These are phyloP conservation scores for Eumacrocentrus americanus DNA, from an alignment of 2,888 invertebrate species.

Conservation along the genomic window DNA sequence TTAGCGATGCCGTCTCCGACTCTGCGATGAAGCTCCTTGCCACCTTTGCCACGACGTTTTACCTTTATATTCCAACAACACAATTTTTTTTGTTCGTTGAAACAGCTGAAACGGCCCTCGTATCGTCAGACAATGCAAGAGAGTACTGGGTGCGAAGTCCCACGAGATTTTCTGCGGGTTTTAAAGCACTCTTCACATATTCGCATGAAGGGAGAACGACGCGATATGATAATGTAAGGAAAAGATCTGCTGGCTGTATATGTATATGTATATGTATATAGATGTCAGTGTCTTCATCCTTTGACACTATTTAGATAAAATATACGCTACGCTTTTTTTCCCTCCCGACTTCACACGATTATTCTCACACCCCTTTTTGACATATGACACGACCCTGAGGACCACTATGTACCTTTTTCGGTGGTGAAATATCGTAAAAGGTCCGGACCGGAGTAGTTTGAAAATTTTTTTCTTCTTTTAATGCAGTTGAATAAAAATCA, in stretches of 20 bases:
- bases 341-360: conserved; percentile 35
- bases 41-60: conserved; percentile 19
- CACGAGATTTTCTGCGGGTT: conserved; percentile 27
- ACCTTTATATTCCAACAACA: conserved; percentile 2
- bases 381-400: conserved; percentile 7
- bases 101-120: neutral
- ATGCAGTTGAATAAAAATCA: too few species aligned
- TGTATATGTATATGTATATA: conserved; percentile 32
- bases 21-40: conserved; percentile 29
- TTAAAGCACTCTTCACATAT: conserved; percentile 27
- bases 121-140: conserved; percentile 13
- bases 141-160: conserved; percentile 11
- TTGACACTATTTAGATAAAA: conserved; percentile 58
- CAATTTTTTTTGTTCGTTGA: conserved; percentile 1
- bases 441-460: conserved; percentile 28
- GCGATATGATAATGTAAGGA: too few species aligned
- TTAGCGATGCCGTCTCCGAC: conserved; percentile 46
- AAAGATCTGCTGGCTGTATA: too few species aligned
- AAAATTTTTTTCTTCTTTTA: too few species aligned
- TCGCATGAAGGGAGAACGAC: conserved; percentile 27
- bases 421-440: conserved; percentile 44
- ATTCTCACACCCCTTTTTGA: conserved; percentile 32
- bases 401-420: conserved; percentile 37
- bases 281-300: conserved; percentile 41
- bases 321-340: conserved; percentile 47